Base-by-base conservation (phyloP, 2,113 vertebrate species). In the Tachuris rubrigastra region DNA sequence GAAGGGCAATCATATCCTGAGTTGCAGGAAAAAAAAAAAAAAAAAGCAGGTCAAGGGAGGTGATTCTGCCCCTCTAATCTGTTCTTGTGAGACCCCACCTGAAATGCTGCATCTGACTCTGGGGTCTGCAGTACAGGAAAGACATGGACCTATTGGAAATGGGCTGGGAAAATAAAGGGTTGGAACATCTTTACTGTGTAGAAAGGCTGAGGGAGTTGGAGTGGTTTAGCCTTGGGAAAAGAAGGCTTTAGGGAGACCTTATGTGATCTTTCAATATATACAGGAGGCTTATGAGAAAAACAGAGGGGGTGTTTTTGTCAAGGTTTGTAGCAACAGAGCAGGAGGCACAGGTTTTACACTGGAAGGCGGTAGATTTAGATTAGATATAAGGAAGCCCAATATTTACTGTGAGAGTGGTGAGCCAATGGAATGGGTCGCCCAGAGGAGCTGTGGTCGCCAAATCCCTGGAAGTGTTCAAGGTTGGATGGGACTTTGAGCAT, bases 361-460 rank as follows among this genome's bases (percentile, higher is more conserved):
- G 52, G 20, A 52, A 76, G 19, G 35, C 4, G 8, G 25, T 49
- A 49, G 30, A 44, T 47, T 81, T 49, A 68, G 8, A 21, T 28
- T 31, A 5, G 6, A 23, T n/a, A 28, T 24, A 46, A 37, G 2
- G 30, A 66, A 62, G 14, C n/a, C 0, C 69, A 4, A 28, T 63
- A 15, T 53, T 72, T 23, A 49, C 4, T 1, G 12, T 58, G 9
- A 73, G 16, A 11, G 7, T 46, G 13, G 18, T 58, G 25, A 81
- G 27, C 0, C 31, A 30, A 4, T 15, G n/a, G 10, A 52, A 58
- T 16, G 25, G 2, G 2, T 20, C 76, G 13, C 24, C 16, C 24
- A 35, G 72, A 56, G 66, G 31, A 50, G 13, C 0, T 56, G 6
- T 19, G 23, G 22, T 24, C 50, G 11, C 2, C 9, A 5, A 6